A percentile compares a stretch with the other conserved stretches of the same genome.
Evolutionary conservation across 2,888 invertebrate genomes (phyloP).

Genomic region (Lithosia quadra): DNA sequence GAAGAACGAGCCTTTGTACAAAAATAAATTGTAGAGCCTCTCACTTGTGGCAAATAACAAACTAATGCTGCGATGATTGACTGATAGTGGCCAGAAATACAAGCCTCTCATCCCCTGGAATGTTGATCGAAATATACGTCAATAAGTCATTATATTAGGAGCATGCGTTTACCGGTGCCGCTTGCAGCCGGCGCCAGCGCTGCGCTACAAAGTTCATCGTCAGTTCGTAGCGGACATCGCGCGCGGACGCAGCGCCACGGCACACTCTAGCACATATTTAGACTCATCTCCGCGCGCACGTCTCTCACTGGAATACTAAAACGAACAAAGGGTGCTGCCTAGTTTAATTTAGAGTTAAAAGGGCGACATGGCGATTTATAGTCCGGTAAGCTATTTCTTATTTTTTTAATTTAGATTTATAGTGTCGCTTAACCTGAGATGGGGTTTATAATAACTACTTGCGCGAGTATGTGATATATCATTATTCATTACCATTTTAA

Average conservation of each 20-base stretch:
- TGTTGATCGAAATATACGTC: conserved; percentile 66
- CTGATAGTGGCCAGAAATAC: conserved; percentile 73
- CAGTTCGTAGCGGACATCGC: conserved; percentile 58
- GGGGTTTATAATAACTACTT: conserved; percentile 38
- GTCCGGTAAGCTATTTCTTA: conserved; percentile 67
- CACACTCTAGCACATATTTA: conserved; percentile 39
- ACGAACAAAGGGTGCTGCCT: conserved; percentile 74
- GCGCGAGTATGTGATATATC: conserved; percentile 27
- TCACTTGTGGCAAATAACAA: conserved; percentile 26
- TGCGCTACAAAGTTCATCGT: conserved; percentile 69
- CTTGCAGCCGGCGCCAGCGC: conserved; percentile 56
- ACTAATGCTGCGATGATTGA: conserved; percentile 55
- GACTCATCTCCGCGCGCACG: conserved; percentile 52
- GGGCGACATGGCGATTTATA: conserved; percentile 70
- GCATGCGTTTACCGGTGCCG: conserved; percentile 55
- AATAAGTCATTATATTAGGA: conserved; percentile 65
- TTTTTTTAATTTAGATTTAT: conserved; percentile 15
- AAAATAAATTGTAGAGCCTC: conserved; percentile 18
- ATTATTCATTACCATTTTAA: conserved; percentile 44
- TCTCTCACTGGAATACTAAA: conserved; percentile 58
- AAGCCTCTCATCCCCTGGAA: conserved; percentile 69
- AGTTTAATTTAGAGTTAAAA: conserved; percentile 77
- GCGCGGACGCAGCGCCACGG: conserved; percentile 65
- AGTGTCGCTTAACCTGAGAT: conserved; percentile 22
- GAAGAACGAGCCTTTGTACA: conserved; percentile 23